These are phyloP conservation scores for Halictus rubicundus DNA, from an alignment of 1,140 invertebrate species.

Conservation along the genomic window DNA sequence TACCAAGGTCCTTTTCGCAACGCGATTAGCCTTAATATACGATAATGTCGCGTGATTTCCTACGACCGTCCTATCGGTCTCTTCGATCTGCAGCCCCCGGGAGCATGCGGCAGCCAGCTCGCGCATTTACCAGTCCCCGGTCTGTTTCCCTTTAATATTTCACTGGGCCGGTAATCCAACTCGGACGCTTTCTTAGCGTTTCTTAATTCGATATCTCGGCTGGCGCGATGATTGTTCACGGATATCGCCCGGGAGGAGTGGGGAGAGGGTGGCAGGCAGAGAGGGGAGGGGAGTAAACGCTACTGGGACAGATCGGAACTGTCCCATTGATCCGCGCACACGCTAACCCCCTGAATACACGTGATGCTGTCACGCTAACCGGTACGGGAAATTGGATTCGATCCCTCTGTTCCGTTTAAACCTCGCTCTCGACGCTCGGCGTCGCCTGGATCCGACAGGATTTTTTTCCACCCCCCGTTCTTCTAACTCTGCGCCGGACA, in stretches of 20 bases:
- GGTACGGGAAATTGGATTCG: conserved; percentile 61
- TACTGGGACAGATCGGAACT: conserved; percentile 39
- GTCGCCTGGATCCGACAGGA: neutral
- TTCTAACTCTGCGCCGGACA: too few relatives aligned
- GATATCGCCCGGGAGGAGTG: neutral
- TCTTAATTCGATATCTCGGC: neutral
- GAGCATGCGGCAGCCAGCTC: neutral
- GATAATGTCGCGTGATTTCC: conserved; percentile 11
- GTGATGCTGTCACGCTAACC: conserved; percentile 45
- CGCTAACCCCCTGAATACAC: conserved; percentile 39
- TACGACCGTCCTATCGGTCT: neutral
- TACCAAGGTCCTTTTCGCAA: neutral
- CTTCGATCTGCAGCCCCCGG: neutral
- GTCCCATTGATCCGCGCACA: conserved; percentile 25
- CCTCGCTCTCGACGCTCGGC: neutral
- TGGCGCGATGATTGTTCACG: too few relatives aligned
- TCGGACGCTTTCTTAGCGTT: neutral
- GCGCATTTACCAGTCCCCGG: too few relatives aligned
- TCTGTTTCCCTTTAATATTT: neutral
- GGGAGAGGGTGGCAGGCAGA: conserved; percentile 14
- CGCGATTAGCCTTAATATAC: neutral
- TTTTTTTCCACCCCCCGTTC: too few relatives aligned
- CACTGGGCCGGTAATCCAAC: too few relatives aligned
- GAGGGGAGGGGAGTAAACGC: conserved; percentile 33
- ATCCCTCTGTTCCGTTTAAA: conserved; percentile 43